These are phyloP conservation scores for Diploscapter pachys DNA, from an alignment of 1,140 invertebrate species.

Conservation along the genomic window DNA sequence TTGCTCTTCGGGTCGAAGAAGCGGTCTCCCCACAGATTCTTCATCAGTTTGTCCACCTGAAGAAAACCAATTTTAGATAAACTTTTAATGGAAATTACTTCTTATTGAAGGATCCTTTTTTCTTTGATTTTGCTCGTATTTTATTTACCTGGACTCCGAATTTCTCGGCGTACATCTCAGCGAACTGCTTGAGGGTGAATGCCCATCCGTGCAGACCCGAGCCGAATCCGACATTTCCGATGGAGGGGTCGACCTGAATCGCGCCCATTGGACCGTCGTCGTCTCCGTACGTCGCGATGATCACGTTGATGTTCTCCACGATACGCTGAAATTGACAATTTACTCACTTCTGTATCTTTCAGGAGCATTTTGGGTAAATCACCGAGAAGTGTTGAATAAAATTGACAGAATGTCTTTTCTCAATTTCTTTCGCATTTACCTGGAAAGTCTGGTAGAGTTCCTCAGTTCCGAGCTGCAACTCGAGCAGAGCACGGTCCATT, in stretches of 20 bases:
- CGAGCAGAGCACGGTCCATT: slow-evolving; percentile 92
- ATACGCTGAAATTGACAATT: slow-evolving; percentile 73
- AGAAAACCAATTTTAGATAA: slow-evolving; percentile 3
- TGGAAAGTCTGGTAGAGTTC: slow-evolving; percentile 95
- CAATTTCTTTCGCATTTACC: background rate
- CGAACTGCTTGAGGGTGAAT: slow-evolving; percentile 98
- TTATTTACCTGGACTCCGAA: slow-evolving; percentile 83
- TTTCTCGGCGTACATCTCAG: slow-evolving; percentile 96
- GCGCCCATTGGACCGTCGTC: slow-evolving; percentile 97
- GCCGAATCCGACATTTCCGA: slow-evolving; percentile 97
- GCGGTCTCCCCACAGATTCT: slow-evolving; percentile 85
- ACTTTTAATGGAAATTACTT: too few relatives aligned
- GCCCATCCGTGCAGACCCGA: slow-evolving; percentile 98
- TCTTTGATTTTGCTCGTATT: too few relatives aligned
- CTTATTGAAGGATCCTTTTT: too few relatives aligned
- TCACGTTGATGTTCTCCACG: slow-evolving; percentile 99
- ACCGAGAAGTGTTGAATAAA: background rate
- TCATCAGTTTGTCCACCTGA: slow-evolving; percentile 86
- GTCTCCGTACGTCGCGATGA: slow-evolving; percentile 97
- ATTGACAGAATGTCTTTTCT: background rate
- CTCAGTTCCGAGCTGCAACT: slow-evolving; percentile 89
- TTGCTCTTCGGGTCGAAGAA: slow-evolving; percentile 96
- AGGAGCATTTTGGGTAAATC: too few relatives aligned
- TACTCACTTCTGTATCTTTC: too few relatives aligned
- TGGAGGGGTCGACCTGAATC: slow-evolving; percentile 90